Base-by-base conservation (phyloP, 2,113 vertebrate genomes). In the Labeo rohita region DNA sequence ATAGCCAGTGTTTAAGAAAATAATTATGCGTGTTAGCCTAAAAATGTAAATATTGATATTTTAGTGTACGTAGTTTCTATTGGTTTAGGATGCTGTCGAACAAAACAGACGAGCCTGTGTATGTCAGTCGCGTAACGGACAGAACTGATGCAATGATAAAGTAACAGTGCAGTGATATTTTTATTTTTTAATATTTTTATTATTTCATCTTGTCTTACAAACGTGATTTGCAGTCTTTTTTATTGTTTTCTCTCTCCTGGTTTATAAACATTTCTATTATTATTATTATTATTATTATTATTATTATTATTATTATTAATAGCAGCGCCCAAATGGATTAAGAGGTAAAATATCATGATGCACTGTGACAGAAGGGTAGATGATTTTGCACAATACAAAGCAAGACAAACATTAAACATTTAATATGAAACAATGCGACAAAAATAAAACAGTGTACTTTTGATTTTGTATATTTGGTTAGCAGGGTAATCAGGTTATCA, bases 141-240 rank as follows among this genome's bases (percentile, higher is more conserved):
- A 18, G 56, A 34, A 6, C 11, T 80, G 95, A 96, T 95, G 95
- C 95, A 96, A 96, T 77, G 72, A 28, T 89, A 91, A 90, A 87
- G 87, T 52, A 89, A 90, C 80, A 89, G 84, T 56, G 52, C 63
- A 80, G n/a, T 86, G 45, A 88, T 63, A 83, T 68, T 47, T 36
- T 16, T 7, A 0, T 59, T 21, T 21, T 21, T 4, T 4, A 39
- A 75, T 23, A 45, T 43, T n/a, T 2, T 74, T 23, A 43, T 56
- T 16, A 73, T 6, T 59, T 21, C 21, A 76, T 66, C 54, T 82
- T 54, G 4, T 39, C 6, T 56, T 79, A n/a, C 50, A n/a, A 8
- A n/a, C 10, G 1, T 59, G 18, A 56, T 54, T 49, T 74, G 13
- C 10, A 28, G 8, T 28, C 6, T 49, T 7, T 70, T 70, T 34